Base-by-base conservation (phyloP, 2,113 vertebrate species). In the Malurus alboscapulatus region DNA sequence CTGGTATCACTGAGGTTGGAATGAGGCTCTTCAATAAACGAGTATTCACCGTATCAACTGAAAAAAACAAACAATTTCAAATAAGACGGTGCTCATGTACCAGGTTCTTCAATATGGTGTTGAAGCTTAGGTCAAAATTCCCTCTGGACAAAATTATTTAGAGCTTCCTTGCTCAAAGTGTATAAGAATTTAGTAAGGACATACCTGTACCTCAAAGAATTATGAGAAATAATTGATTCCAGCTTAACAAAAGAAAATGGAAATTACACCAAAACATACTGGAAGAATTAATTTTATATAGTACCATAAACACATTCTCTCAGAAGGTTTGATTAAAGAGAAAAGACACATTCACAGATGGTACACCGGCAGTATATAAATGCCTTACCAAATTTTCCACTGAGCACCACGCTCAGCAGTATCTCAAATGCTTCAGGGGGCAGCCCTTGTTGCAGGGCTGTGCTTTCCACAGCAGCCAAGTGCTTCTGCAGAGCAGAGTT, bases 11-110 rank as follows among this genome's bases (percentile, higher is more conserved):
- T 42, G 98, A 97, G 45, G 97, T 92, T 91, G 99, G 99, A 92
- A 99, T 91, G 67, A 99, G 95, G 96, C 98, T 98, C 97, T 98
- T 99, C 68, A 99, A 81, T 76, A 99, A 93, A 42, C 98, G 97
- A 25, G 84, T 95, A 84, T 97, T 99, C 69, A 98, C 84, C 68
- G 54, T 79, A 66, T 97, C 96, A 76, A 80, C 98, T 99, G 97
- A 62, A 92, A 95, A 79, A 92, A 36, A 92, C 24, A 91, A 59
- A 93, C 8, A 73, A 42, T 16, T 51, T 62, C 26, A 74, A 88
- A 44, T 72, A 21, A 88, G 47, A 51, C 7, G 2, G 20, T 76
- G 51, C 29, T 77, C n/a, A 44, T 12, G 9, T 42, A 65, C 3
- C 30, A 44, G 18, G 30, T 66, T 62, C 66, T 48, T 85, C 34